Base-by-base conservation (phyloP, 2,888 invertebrate species). In the Meta bourneti region DNA sequence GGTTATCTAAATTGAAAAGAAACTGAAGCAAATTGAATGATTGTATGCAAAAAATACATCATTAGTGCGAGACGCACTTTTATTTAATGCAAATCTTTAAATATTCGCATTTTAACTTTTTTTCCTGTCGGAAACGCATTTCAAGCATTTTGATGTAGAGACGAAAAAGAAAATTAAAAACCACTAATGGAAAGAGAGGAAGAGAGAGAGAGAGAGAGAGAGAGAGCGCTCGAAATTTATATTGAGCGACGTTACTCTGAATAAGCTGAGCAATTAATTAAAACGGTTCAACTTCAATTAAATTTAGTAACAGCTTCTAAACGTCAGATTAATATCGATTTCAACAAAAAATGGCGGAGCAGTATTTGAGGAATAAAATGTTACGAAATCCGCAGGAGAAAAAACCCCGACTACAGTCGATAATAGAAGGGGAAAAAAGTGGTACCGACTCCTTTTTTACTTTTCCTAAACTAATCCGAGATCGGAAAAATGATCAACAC, bases 401-500 rank as follows among this genome's bases (percentile, higher is more conserved):
- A 80, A 77, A 79, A 79, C 80, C n/a, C 11, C 7, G 79, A 16
- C 54, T 80, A 34, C 70, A 87, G 87, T 87, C 87, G 87, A 87
- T 87, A 87, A 87, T 87, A 79, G 87, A 20, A 87, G 49, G 34
- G 34, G 34, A 80, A 52, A 75, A 69, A 71, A 51, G 9, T 9
- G 48, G n/a, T n/a, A 81, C 52, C 75, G n/a, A 84, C 11, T 49
- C n/a, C 16, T 85, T 78, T 78, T 13, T 54, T 79, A 8, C 6
- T 87, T 72, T 79, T 52, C 7, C 70, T 78, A 13, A n/a, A 70
- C 79, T 87, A 87, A 87, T 87, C 87, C 87, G 13, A 80, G 87
- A 87, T 87, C 74, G 87, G 87, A 87, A 87, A 87, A 87, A 87
- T 87, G 87, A 79, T 87, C 87, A 87, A 87, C 87, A 80, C 80